These are phyloP conservation scores for Brachionus paranguensis DNA, from an alignment of 1,140 invertebrate genomes.

Conservation along the genomic window DNA sequence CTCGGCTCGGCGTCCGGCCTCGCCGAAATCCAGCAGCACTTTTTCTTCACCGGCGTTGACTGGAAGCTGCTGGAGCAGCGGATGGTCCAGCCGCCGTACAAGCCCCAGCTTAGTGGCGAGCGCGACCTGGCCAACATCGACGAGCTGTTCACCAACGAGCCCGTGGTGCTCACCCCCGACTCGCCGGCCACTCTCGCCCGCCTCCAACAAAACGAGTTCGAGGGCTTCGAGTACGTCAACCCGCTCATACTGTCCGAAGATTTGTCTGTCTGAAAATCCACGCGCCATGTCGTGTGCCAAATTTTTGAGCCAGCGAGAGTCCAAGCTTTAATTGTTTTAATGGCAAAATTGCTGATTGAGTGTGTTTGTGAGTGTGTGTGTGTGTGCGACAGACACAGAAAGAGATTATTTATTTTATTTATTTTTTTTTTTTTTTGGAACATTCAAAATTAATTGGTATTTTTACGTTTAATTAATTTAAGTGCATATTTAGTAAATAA, in stretches of 20 bases:
- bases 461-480: background rate
- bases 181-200: conserved; percentile 1
- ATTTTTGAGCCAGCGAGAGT: background rate
- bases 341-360: background rate
- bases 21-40: conserved; percentile 82
- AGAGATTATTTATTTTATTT: background rate
- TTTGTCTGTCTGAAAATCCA: background rate
- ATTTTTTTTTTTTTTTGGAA: background rate
- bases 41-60: conserved; percentile 95
- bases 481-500: background rate
- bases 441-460: background rate
- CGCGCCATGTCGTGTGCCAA: background rate
- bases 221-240: conserved; percentile 40
- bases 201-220: conserved; percentile 39
- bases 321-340: background rate
- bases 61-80: conserved; percentile 95
- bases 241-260: conserved; percentile 28
- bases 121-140: conserved; percentile 94
- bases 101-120: conserved; percentile 70
- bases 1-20: conserved; percentile 83
- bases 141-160: conserved; percentile 96
- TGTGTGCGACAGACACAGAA: background rate
- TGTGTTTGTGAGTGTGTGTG: too few relatives aligned
- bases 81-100: conserved; percentile 90
- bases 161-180: conserved; percentile 81